Percentiles rank a stretch among this genome's conserved stretches.
phyloP scores from a whole-genome alignment of 2,797 vertebrate species.

The Coranthus polyacanthus region DNA sequence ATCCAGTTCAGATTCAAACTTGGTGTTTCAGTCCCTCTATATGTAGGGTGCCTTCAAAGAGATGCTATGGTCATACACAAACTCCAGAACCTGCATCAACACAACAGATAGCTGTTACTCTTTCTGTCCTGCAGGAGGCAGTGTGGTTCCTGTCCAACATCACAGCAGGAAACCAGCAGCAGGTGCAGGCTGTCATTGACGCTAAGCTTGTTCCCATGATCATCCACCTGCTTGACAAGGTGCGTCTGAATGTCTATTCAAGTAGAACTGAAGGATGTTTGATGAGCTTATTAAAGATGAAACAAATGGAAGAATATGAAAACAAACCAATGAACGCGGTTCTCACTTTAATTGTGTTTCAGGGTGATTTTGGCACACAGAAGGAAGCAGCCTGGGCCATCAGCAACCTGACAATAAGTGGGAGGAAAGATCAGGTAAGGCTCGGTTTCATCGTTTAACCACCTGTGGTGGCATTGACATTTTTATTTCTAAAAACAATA shows the following conservation, averaged over 20 bases:
- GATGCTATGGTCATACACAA: no score
- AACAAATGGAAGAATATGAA: background rate
- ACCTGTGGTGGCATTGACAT: no score
- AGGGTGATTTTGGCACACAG: conserved; percentile 99
- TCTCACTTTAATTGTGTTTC: conserved; percentile 36
- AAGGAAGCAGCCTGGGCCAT: conserved; percentile 99
- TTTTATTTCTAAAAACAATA: no score
- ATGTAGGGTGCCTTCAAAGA: no score
- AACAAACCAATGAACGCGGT: background rate
- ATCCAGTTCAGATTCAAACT: conserved; percentile 55
- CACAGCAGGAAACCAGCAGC: conserved; percentile 99
- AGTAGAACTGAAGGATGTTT: rapidly evolving
- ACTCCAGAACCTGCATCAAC: no score
- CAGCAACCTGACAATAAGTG: conserved; percentile 99
- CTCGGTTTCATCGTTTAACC: no score
- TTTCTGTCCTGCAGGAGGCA: conserved; percentile 90
- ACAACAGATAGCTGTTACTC: background rate
- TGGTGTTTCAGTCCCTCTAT: no score
- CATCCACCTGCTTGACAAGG: conserved; percentile 99
- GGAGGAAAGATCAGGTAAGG: conserved; percentile 96
- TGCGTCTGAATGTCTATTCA: conserved; percentile 58
- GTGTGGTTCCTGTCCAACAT: conserved; percentile 99
- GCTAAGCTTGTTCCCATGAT: conserved; percentile 99
- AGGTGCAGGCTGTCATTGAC: conserved; percentile 99
- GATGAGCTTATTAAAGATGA: background rate